A percentile compares a stretch with the other conserved stretches of the same genome.
These are phyloP conservation scores for Sturnira hondurensis DNA, from an alignment of 2,113 vertebrate species.

Conservation along the genomic window DNA sequence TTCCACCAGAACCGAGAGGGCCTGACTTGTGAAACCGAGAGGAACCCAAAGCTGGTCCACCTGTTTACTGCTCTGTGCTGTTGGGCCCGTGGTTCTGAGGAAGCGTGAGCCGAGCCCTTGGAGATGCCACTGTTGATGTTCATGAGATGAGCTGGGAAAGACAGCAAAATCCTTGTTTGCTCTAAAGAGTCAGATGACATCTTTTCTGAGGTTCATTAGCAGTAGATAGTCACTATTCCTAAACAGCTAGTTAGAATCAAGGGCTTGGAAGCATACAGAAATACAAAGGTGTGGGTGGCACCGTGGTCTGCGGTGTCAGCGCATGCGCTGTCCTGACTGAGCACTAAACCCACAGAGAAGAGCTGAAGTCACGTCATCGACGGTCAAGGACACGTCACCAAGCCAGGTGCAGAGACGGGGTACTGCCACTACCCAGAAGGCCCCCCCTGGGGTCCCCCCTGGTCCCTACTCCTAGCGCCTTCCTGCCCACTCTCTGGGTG, in stretches of 20 bases:
- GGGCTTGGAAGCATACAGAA: neutral
- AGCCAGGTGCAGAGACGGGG: neutral
- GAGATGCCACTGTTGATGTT: neutral
- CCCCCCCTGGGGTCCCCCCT: accelerated
- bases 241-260: neutral
- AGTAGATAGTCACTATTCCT: neutral
- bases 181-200: neutral
- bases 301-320: neutral
- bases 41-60: neutral
- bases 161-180: neutral
- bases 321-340: neutral
- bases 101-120: neutral
- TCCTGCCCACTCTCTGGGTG: neutral
- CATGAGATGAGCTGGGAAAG: neutral
- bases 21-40: neutral
- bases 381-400: no score
- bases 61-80: neutral
- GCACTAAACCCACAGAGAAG: neutral
- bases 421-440: no score
- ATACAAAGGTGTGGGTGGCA: neutral
- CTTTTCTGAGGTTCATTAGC: neutral
- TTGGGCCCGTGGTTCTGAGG: neutral
- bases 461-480: neutral
- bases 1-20: neutral
- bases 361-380: neutral